Percentiles rank a stretch among this genome's conserved stretches.
These are phyloP conservation scores for Orussus abietinus DNA, from an alignment of 1,140 invertebrate species.

Conservation along the genomic window DNA sequence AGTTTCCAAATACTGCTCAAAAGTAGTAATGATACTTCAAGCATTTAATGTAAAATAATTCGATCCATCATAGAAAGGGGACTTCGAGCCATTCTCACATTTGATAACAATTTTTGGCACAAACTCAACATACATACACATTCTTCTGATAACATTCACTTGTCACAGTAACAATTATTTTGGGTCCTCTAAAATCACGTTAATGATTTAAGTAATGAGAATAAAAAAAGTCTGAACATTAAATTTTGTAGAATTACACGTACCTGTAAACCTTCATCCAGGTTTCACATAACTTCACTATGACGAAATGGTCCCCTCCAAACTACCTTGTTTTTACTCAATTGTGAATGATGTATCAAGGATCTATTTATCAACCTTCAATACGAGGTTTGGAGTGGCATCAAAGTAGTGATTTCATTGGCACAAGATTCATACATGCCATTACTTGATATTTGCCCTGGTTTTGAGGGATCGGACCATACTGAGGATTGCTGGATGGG, in stretches of 20 bases:
- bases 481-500: conserved; percentile 24
- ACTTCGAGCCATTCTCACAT: conserved; percentile 17
- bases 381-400: too few species aligned
- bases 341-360: conserved; percentile 12
- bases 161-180: neutral
- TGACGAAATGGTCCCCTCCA: conserved; percentile 3
- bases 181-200: neutral
- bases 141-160: conserved; percentile 8
- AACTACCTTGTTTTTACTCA: conserved; percentile 6
- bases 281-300: conserved; percentile 12
- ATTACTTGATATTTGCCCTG: conserved; percentile 27
- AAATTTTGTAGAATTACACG: neutral
- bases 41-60: conserved; percentile 18
- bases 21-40: too few species aligned
- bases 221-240: neutral
- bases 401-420: too few species aligned
- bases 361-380: conserved; percentile 2
- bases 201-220: neutral
- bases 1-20: too few species aligned
- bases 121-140: conserved; percentile 11
- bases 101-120: conserved; percentile 30
- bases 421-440: neutral
- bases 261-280: neutral
- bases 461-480: conserved; percentile 30
- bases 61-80: conserved; percentile 27